Base-by-base conservation (phyloP, 2,797 vertebrate genomes). In the Myotis findleyi region DNA sequence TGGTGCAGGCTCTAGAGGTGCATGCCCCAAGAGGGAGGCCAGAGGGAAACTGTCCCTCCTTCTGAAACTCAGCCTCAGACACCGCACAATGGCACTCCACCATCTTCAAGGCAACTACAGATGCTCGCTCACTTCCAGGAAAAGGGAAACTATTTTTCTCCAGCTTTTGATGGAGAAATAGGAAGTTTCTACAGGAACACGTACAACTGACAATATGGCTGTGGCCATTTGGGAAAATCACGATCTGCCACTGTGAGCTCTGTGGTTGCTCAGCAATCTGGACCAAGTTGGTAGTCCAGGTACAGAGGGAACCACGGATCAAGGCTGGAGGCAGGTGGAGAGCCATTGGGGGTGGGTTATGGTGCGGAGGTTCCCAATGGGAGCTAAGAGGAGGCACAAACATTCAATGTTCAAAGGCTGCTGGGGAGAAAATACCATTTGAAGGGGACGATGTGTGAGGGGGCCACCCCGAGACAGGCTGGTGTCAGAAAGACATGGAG, bases 171-270 rank as follows among this genome's bases (percentile, higher is more conserved):
- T 38, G 25, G 13, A 47, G 27, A 27, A 66, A 47, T 41, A 33
- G 0, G 18, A 59, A 57, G 33, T 8, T 41, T 77, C n/a, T 44
- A 4, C 18, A 51, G 64, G 86, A 53, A 81, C 8, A 7, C 0
- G 0, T 18, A 36, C 17, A 79, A 59, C 5, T 23, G 12, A 27
- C 47, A 49, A 71, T 38, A 47, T 1, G 13, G 4, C 1, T 41
- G 33, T 2, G 44, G 16, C 4, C 33, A 0, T 44, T 69, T 64
- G 75, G 3, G 6, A 13, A 77, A 89, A 55, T 30, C 17, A 5
- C 1, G 0, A 2, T 11, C 51, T 47, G 11, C 0, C 30, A 5
- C 8, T 0, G 6, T 0, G 18, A 14, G 36, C 2, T 0, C 16
- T 8, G 2, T 6, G 0, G 21, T 30, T 17, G 10, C 13, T 21